A percentile compares a stretch with the other conserved stretches of the same genome.
These are phyloP conservation scores for Mallotus villosus DNA, from an alignment of 2,797 vertebrate genomes.

Conservation along the genomic window DNA sequence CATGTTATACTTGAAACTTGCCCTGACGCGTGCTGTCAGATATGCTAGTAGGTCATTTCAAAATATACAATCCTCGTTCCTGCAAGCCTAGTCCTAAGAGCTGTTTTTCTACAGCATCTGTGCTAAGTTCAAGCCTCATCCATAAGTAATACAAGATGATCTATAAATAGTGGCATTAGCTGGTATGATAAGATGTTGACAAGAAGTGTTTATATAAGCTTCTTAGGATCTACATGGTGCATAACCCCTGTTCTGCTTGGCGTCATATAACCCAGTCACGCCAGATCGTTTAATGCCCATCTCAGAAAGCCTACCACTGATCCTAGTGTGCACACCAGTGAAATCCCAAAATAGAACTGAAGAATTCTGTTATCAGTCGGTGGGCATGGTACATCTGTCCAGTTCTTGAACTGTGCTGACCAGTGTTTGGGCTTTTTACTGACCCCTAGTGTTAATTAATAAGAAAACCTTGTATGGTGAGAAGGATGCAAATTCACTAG, in stretches of 20 bases:
- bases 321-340: no score
- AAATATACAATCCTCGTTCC: background rate
- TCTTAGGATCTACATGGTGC: constrained; percentile 56
- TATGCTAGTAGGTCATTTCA: background rate
- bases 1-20: background rate
- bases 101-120: constrained; percentile 28
- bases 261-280: constrained; percentile 26
- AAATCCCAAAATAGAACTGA: background rate
- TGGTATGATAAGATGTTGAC: constrained; percentile 64
- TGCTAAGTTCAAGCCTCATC: constrained; percentile 53
- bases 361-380: background rate
- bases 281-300: background rate
- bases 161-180: constrained; percentile 78
- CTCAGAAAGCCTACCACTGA: background rate
- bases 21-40: background rate
- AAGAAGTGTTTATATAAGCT: constrained; percentile 54
- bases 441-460: constrained; percentile 78
- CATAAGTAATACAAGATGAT: constrained; percentile 73
- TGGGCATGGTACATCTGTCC: no score
- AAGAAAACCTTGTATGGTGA: constrained; percentile 28
- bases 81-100: background rate
- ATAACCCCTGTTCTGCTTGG: constrained; percentile 41
- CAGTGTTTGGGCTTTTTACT: constrained; percentile 59
- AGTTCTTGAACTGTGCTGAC: background rate
- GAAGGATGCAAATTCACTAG: background rate